Conservation (phyloP, 1,140 invertebrate species). For the Apolygus lucorum region DNA sequence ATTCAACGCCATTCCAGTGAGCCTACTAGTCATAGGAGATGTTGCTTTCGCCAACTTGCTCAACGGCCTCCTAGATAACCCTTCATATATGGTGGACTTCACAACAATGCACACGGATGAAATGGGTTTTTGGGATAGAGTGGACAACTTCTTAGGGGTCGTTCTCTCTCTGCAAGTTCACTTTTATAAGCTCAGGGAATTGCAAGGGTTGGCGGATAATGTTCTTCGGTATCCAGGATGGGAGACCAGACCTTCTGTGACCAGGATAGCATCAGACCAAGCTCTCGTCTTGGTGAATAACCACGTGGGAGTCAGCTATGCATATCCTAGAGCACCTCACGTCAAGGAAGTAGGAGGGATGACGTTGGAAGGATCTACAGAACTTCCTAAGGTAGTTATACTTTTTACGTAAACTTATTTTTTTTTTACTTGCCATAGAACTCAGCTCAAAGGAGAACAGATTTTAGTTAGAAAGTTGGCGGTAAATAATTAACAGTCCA, state of each 20-base stretch:
- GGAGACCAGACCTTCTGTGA: constrained; percentile 28
- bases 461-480: no score
- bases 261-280: constrained; percentile 29
- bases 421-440: no score
- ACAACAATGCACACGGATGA: no score
- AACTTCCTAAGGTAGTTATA: no score
- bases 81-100: constrained; percentile 28
- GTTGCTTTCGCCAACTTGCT: constrained; percentile 14
- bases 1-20: constrained; percentile 30
- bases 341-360: constrained; percentile 38
- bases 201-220: neutral
- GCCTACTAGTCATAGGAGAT: neutral
- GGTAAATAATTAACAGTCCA: no score
- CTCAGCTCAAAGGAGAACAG: no score
- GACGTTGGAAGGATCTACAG: no score
- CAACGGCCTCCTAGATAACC: constrained; percentile 26
- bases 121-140: no score
- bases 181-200: neutral
- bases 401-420: no score
- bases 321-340: constrained; percentile 35
- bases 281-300: constrained; percentile 33
- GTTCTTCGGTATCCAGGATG: constrained; percentile 29
- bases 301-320: constrained; percentile 37
- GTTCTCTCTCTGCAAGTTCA: constrained; percentile 24
- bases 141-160: neutral